These are phyloP conservation scores for Linepithema humile DNA, from an alignment of 1,140 invertebrate genomes.

Conservation along the genomic window DNA sequence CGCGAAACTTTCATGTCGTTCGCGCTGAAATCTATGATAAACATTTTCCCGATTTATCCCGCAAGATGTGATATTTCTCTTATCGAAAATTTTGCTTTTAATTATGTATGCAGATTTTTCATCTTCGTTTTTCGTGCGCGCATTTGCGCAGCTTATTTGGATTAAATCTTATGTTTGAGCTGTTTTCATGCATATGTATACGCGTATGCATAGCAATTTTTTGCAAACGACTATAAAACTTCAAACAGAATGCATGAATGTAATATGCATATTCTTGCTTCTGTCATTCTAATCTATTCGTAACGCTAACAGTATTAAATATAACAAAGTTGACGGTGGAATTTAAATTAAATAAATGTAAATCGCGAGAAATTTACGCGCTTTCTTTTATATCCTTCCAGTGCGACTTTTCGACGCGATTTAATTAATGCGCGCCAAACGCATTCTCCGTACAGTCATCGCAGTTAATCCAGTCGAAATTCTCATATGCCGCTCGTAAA, in stretches of 20 bases:
- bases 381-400: background rate
- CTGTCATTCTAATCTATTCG: background rate
- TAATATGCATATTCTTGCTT: background rate
- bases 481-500: conserved; percentile 51
- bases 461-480: conserved; percentile 42
- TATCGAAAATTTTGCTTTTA: background rate
- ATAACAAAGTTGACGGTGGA: background rate
- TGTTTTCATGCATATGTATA: conserved; percentile 48
- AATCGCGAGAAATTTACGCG: background rate
- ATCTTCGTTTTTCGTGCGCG: background rate
- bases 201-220: conserved; percentile 15
- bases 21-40: background rate
- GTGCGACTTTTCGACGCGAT: background rate
- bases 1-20: background rate
- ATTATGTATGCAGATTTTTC: background rate
- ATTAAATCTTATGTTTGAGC: conserved; percentile 37
- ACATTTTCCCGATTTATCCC: background rate
- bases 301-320: conserved; percentile 9
- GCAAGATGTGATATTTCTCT: conserved; percentile 10
- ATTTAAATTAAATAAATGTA: too few relatives aligned
- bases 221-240: conserved; percentile 8
- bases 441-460: background rate
- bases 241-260: background rate
- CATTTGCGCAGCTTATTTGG: conserved; percentile 23
- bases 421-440: conserved; percentile 6